Evolutionary conservation across 2,113 vertebrate genomes (phyloP).

Genomic region (Mustela nigripes): DNA sequence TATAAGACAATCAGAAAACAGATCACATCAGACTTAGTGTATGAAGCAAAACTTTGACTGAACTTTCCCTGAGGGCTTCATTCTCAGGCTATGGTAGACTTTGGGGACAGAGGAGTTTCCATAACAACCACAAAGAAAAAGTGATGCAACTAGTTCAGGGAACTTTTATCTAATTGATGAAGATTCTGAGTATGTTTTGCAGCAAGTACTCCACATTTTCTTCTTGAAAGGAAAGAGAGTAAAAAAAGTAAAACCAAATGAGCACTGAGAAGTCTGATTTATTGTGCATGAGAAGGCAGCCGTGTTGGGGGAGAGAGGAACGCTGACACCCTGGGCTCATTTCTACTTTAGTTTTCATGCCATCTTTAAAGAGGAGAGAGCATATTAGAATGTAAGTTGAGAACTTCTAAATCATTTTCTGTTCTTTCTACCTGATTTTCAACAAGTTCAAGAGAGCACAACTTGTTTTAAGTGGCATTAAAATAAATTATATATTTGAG

Average conservation of each 20-base stretch:
- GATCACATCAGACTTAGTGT: background rate
- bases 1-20: background rate
- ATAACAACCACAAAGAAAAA: background rate
- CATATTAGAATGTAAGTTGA: background rate
- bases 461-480: background rate
- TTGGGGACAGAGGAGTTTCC: background rate
- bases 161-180: background rate
- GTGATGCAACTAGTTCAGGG: background rate
- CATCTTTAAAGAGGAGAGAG: background rate
- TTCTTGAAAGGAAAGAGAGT: background rate
- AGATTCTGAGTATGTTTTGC: background rate
- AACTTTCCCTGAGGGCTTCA: background rate
- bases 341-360: background rate
- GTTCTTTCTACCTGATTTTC: background rate
- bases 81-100: background rate
- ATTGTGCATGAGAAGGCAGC: background rate
- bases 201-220: background rate
- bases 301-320: background rate
- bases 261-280: background rate
- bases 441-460: background rate
- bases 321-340: background rate
- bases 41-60: background rate
- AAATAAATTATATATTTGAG: background rate
- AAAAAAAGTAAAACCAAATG: background rate
- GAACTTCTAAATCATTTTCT: background rate